Conservation (phyloP, 2,113 vertebrate genomes). For the Catagonus wagneri region DNA sequence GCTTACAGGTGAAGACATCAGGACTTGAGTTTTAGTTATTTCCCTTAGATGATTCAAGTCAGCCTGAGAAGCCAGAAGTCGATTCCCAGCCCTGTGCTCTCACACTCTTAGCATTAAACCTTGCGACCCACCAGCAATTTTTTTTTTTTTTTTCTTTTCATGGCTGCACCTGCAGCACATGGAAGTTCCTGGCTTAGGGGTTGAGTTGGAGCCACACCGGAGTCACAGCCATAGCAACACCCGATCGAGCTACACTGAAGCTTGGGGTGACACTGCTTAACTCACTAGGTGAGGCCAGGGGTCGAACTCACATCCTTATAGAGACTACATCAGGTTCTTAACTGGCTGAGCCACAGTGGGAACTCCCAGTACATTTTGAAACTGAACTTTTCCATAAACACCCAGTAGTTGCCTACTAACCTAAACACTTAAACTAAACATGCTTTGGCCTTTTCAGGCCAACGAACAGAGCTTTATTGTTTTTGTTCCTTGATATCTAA, state of each 20-base stretch:
- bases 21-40: not conserved
- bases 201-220: too few relatives aligned
- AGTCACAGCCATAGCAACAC: too few relatives aligned
- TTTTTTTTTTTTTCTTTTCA: too few relatives aligned
- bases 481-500: conserved; percentile 25
- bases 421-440: not conserved
- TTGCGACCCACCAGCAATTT: not conserved
- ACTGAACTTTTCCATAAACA: not conserved
- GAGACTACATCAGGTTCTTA: too few relatives aligned
- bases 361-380: not conserved
- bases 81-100: not conserved
- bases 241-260: too few relatives aligned
- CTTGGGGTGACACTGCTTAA: too few relatives aligned
- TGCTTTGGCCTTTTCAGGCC: not conserved
- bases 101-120: not conserved
- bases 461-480: conserved; percentile 13
- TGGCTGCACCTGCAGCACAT: too few relatives aligned
- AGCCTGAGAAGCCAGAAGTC: not conserved
- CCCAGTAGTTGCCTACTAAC: not conserved
- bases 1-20: not conserved
- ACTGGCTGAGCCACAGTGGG: too few relatives aligned
- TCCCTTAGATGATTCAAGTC: not conserved
- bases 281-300: too few relatives aligned
- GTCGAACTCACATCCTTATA: too few relatives aligned
- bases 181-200: too few relatives aligned